Evolutionary conservation across 2,797 vertebrate species (phyloP).

Genomic region (Tokudaia tokunoshimensis): DNA sequence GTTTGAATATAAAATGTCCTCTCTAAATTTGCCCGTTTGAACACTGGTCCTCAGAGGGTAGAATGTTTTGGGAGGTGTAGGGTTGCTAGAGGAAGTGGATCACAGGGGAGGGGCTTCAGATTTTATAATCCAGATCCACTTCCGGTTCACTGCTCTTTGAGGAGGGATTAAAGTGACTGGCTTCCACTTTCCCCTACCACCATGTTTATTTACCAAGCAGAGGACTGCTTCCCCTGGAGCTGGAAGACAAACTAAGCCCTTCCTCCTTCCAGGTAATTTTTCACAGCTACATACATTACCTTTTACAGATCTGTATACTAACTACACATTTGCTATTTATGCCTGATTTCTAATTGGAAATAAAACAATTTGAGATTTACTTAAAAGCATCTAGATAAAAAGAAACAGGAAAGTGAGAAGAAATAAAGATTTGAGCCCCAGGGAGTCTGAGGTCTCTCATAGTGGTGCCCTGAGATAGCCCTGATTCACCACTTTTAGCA

Average conservation of each 20-base stretch:
- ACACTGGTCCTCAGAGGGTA: not conserved
- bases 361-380: not conserved
- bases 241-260: not conserved
- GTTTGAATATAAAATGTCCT: not conserved
- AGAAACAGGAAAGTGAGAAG: not conserved
- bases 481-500: not conserved
- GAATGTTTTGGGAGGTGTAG: not conserved
- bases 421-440: not conserved
- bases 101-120: not conserved
- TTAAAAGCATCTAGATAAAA: not conserved
- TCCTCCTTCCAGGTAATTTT: not conserved
- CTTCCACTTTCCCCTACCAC: accelerated
- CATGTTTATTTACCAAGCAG: not conserved
- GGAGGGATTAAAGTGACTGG: not conserved
- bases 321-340: not conserved
- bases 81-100: not conserved
- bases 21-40: not conserved
- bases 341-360: not conserved
- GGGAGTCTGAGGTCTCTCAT: not conserved
- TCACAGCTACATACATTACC: not conserved
- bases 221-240: not conserved
- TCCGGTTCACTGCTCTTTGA: too few relatives aligned
- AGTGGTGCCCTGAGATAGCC: not conserved
- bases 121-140: too few relatives aligned
- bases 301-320: not conserved